Evolutionary conservation across 2,797 vertebrate genomes (phyloP).

Genomic region (Danio kyathit): DNA sequence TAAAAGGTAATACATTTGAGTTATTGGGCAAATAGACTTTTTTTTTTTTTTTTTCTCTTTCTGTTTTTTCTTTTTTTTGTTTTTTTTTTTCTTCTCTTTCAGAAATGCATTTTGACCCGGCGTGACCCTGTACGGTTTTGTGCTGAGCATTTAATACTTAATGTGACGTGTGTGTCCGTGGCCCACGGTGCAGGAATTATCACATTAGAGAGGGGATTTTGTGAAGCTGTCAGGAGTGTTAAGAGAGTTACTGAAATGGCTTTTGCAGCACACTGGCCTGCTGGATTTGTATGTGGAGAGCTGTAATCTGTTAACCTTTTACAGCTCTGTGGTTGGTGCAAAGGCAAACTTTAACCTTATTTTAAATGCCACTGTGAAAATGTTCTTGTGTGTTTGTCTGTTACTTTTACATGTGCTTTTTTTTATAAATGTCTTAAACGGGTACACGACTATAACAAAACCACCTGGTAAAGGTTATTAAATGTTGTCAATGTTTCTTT

Average conservation of each 20-base stretch:
- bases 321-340: not conserved
- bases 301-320: conserved; percentile 44
- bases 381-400: not conserved
- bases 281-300: conserved; percentile 32
- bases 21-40: too few relatives aligned
- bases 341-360: not conserved
- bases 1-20: too few relatives aligned
- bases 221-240: conserved; percentile 12
- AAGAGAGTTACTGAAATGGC: conserved; percentile 32
- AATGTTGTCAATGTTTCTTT: not conserved
- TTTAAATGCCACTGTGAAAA: not conserved
- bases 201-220: conserved; percentile 23
- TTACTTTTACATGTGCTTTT: not conserved
- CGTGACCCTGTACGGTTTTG: not conserved
- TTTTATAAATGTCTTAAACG: not conserved
- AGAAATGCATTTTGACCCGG: not conserved
- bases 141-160: conserved; percentile 2
- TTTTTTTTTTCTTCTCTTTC: not conserved
- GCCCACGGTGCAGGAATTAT: conserved; percentile 19
- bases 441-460: not conserved
- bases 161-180: not conserved
- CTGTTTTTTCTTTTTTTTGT: too few relatives aligned
- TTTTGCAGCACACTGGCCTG: conserved; percentile 27
- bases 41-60: not conserved
- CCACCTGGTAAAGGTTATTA: not conserved